Conservation (phyloP, 1,140 invertebrate genomes). For the Drosophila fuyamai region DNA sequence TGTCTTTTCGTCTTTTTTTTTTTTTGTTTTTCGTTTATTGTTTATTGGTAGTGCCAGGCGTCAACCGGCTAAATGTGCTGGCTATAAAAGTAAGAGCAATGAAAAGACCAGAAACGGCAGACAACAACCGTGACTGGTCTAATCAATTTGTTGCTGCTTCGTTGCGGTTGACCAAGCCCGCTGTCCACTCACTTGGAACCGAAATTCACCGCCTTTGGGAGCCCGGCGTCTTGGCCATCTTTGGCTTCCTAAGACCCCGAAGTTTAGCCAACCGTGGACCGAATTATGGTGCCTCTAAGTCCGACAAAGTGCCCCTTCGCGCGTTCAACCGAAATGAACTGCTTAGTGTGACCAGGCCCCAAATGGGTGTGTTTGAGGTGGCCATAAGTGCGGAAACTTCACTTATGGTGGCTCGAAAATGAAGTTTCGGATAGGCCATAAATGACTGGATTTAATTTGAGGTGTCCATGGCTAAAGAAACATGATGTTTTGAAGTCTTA, state of each 20-base stretch:
- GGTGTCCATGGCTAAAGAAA: too few species aligned
- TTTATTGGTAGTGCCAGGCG: slow-evolving; percentile 41
- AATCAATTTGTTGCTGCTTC: slow-evolving; percentile 65
- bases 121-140: slow-evolving; percentile 44
- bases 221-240: slow-evolving; percentile 4
- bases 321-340: slow-evolving; percentile 30
- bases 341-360: slow-evolving; percentile 26
- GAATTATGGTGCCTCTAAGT: slow-evolving; percentile 1
- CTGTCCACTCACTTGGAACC: slow-evolving; percentile 68
- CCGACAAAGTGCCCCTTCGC: background rate
- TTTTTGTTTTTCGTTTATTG: too few species aligned
- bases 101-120: slow-evolving; percentile 16
- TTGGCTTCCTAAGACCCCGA: slow-evolving; percentile 25
- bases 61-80: slow-evolving; percentile 60
- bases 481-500: too few species aligned
- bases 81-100: slow-evolving; percentile 16
- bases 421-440: background rate
- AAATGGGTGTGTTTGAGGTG: slow-evolving; percentile 21
- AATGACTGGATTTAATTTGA: background rate
- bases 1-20: background rate
- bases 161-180: slow-evolving; percentile 76
- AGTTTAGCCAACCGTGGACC: slow-evolving; percentile 20
- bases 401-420: background rate
- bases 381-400: slow-evolving; percentile 16
- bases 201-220: slow-evolving; percentile 16